A percentile compares a stretch with the other conserved stretches of the same genome.
Evolutionary conservation across 2,888 invertebrate species (phyloP).

Genomic region (Tillus elongatus): DNA sequence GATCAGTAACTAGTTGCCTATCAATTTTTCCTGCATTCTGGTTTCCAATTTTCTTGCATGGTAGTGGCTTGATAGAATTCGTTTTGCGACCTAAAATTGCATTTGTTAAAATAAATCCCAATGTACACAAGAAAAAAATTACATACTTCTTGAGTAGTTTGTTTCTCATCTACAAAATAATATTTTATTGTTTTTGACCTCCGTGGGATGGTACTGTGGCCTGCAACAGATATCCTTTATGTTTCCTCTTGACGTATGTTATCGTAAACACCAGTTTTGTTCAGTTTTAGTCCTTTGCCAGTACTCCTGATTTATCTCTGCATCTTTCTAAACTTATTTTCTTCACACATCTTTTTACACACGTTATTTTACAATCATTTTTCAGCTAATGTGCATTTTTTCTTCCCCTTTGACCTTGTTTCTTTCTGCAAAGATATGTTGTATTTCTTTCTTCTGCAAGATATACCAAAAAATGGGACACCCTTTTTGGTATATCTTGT

Average conservation of each 20-base stretch:
- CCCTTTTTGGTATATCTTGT: no score
- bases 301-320: slow-evolving; percentile 15
- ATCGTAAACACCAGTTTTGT: slow-evolving; percentile 15
- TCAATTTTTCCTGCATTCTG: slow-evolving; percentile 6
- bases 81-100: not conserved
- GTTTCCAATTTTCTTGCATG: slow-evolving; percentile 5
- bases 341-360: slow-evolving; percentile 14
- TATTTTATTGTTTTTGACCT: slow-evolving; percentile 2
- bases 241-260: slow-evolving; percentile 7
- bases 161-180: not conserved
- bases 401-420: slow-evolving; percentile 14
- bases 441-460: slow-evolving; percentile 17
- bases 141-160: slow-evolving; percentile 7
- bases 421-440: slow-evolving; percentile 13
- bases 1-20: slow-evolving; percentile 9
- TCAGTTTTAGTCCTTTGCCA: slow-evolving; percentile 14
- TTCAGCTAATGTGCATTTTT: slow-evolving; percentile 13
- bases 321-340: slow-evolving; percentile 12
- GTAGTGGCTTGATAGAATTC: slow-evolving; percentile 4
- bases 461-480: no score
- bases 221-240: not conserved
- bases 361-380: slow-evolving; percentile 13
- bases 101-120: slow-evolving; percentile 9
- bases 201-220: not conserved
- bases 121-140: not conserved